Conservation (phyloP, 2,797 vertebrate genomes). For the Anguilla anguilla region DNA sequence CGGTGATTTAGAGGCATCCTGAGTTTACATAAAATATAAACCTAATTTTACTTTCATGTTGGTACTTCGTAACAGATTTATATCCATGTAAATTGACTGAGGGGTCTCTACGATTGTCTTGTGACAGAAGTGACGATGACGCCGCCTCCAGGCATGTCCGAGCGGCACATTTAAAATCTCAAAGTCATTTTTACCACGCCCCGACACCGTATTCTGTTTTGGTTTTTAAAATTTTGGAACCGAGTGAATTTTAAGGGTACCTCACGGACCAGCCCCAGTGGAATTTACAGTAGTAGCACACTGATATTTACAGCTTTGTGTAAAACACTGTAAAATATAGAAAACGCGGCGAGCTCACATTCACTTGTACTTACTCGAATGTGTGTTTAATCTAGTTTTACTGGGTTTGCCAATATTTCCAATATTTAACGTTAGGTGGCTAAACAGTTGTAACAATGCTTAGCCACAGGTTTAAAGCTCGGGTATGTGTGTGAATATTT, state of each 20-base stretch:
- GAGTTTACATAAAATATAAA: not conserved
- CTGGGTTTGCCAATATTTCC: not conserved
- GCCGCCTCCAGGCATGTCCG: slow-evolving; percentile 17
- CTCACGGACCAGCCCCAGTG: not conserved
- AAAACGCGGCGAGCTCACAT: not conserved
- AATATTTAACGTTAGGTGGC: not conserved
- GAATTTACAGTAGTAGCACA: not conserved
- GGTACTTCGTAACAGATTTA: not conserved
- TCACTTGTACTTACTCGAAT: not conserved
- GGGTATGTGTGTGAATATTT: not conserved
- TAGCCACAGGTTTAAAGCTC: not conserved
- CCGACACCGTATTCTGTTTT: not conserved
- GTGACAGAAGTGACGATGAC: slow-evolving; percentile 23
- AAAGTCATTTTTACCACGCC: not conserved
- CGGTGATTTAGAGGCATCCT: not conserved
- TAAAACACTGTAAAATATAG: not conserved
- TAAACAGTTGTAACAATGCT: not conserved
- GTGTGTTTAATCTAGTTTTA: not conserved
- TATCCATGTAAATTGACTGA: not conserved
- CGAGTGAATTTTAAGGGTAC: not conserved
- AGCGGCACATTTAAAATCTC: slow-evolving; percentile 34
- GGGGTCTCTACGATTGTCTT: not conserved
- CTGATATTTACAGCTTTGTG: not conserved
- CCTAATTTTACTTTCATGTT: not conserved
- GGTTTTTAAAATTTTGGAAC: not conserved